Conservation (phyloP, 2,113 vertebrate genomes). For the Charadrius vociferus region DNA sequence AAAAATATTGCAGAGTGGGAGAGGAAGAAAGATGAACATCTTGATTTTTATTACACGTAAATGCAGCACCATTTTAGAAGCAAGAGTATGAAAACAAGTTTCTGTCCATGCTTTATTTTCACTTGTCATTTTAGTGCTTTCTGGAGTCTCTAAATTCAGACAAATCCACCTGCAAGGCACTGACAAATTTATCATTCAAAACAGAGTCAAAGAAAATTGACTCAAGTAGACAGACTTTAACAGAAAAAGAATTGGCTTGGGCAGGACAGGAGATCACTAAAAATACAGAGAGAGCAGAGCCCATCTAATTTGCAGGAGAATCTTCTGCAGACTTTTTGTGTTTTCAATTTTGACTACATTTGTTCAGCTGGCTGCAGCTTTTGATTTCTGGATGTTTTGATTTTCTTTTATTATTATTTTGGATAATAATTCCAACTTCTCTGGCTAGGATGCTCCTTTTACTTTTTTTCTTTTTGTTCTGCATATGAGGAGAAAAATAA, state of each 20-base stretch:
- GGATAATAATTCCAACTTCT: slow-evolving; percentile 26
- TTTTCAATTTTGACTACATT: slow-evolving; percentile 44
- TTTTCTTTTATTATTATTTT: slow-evolving; percentile 49
- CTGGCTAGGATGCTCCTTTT: background rate
- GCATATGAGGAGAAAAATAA: slow-evolving; percentile 32
- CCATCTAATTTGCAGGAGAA: background rate
- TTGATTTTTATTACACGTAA: slow-evolving; percentile 58
- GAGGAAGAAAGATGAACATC: slow-evolving; percentile 47
- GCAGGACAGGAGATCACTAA: background rate
- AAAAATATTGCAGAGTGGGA: slow-evolving; percentile 18
- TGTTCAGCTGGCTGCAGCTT: slow-evolving; percentile 38
- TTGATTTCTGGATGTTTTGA: slow-evolving; percentile 59
- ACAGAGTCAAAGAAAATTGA: background rate
- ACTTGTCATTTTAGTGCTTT: background rate
- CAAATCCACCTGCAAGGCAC: slow-evolving; percentile 22
- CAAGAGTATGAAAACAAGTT: background rate
- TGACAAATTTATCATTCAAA: slow-evolving; percentile 14
- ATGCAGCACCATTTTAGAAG: background rate
- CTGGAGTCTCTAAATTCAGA: background rate
- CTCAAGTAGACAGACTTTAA: background rate
- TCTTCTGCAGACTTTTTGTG: slow-evolving; percentile 11
- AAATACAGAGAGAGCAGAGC: background rate
- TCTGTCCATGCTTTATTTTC: background rate
- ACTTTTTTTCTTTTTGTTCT: background rate
- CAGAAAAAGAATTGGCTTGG: background rate